A percentile compares a stretch with the other conserved stretches of the same genome.
phyloP scores from a whole-genome alignment of 1,140 invertebrate species.

The Aphelenchoides fujianensis region DNA sequence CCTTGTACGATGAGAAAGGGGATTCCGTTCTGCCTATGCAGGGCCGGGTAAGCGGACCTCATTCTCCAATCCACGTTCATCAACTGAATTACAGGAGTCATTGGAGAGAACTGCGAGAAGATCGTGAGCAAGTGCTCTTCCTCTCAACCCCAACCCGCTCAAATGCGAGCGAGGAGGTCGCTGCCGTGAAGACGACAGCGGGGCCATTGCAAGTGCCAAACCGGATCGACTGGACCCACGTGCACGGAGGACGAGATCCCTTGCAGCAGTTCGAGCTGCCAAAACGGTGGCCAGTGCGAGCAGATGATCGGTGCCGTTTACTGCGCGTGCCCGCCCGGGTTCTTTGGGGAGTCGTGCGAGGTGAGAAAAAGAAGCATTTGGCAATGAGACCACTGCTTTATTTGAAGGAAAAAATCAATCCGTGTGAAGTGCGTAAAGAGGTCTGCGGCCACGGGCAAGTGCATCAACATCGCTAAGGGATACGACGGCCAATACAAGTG shows the following conservation, averaged over 20 bases:
- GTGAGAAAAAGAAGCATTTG: background rate
- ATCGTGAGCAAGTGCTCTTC: background rate
- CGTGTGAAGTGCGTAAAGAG: background rate
- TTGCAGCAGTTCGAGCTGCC: no score
- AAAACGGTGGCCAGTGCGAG: background rate
- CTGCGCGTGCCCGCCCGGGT: background rate
- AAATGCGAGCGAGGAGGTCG: background rate
- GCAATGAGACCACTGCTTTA: background rate
- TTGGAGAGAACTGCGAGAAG: conserved; percentile 14
- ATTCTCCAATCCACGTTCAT: background rate
- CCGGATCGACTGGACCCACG: background rate
- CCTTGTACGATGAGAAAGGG: background rate
- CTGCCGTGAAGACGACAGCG: conserved; percentile 1
- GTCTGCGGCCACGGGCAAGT: conserved; percentile 15
- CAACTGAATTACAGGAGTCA: conserved; percentile 1
- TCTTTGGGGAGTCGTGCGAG: background rate
- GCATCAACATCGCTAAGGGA: background rate
- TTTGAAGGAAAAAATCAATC: background rate
- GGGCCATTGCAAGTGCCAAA: background rate
- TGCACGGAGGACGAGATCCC: no score
- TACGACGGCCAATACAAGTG: conserved; percentile 8
- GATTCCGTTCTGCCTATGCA: background rate
- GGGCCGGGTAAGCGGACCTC: background rate
- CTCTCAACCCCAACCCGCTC: background rate
- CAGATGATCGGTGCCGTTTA: background rate